Base-by-base conservation (phyloP, 1,140 invertebrate genomes). In the Vanessa atalanta region DNA sequence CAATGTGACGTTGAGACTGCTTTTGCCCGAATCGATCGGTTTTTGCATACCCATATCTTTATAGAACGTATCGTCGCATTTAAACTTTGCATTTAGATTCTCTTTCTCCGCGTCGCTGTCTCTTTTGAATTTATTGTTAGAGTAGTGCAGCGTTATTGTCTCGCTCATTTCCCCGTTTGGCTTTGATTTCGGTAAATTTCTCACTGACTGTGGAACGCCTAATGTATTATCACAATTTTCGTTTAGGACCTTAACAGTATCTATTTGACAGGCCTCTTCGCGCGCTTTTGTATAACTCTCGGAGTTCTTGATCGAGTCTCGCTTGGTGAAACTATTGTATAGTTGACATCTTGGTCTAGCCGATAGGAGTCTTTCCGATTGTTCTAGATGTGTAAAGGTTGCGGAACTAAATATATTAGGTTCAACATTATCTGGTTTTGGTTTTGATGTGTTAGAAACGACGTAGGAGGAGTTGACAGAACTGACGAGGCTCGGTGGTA, bases 381-480 rank as follows among this genome's bases (percentile, higher is more conserved):
- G 88, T 70, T 92, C 91, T 68, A 93, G 77, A 70, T 91, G 86
- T 16, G 88, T 93, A 79, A 93, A 93, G 1, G 93, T 93, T 0
- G 90, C 87, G 14, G 93, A 93, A 66, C 91, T 93, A 73, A 93
- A 93, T 51, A 93, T 85, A 72, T 93, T 93, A 7, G 88, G 86
- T 31, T 93, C 92, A 48, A 84, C 81, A 26, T 72, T 84, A 14
- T 92, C 88, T 2, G 72, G 47, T 82, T 86, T 90, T 0, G 78
- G 76, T 76, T 85, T 88, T 14, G 82, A 83, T 3, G 82, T 81
- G 75, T 88, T 91, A 43, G 90, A 88, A n/a, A 89, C 83, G 23
- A 92, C 75, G 70, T 90, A 90, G 15, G 90, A 92, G 2, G 90
- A 90, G 74, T 93, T 93, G 43, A 93, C 87, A 3, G 93, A 93